Base-by-base conservation (phyloP, 2,113 vertebrate genomes). In the Pimephales promelas region DNA sequence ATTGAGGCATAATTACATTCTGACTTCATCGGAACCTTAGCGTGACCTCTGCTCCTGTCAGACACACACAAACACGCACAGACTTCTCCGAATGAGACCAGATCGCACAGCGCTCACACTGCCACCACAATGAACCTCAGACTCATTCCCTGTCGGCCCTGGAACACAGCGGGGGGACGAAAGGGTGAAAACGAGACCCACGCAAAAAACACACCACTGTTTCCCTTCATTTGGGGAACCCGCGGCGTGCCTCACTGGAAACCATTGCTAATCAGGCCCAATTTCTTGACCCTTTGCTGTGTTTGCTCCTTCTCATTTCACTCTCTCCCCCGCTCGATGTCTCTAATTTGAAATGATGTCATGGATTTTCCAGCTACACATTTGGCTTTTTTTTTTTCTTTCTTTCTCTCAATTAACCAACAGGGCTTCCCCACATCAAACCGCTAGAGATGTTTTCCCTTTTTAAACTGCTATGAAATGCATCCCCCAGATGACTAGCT, bases 1-100 rank as follows among this genome's bases (percentile, higher is more conserved):
- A 94, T 93, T 94, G 92, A 95, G 92, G 92, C 91, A 92, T 95
- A 94, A 95, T 95, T 94, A 92, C 92, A 94, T 93, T 94, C 93
- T 95, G 93, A 94, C 94, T 94, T 95, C 94, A 95, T 95, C 91
- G 88, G 91, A 94, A 93, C 94, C 94, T 92, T 93, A 93, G 92
- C 87, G 90, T 94, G 92, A 94, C 93, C 93, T 92, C 91, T 93
- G 92, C 90, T 90, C 91, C 89, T 91, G 90, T 86, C 81, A 91
- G 89, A 93, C 90, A 92, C 87, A 91, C 86, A 87, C 91, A 91
- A 89, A 90, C 91, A 93, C 89, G 80, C 87, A 71, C 83, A 77
- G 73, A 52, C 82, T 80, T 91, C 88, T 90, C 91, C 88, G 87
- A 89, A 90, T 87, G 89, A 90, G 89, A 89, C 91, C 90, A 93